Evolutionary conservation across 1,140 invertebrate species (phyloP).

Genomic region (Campoletis sonorensis): DNA sequence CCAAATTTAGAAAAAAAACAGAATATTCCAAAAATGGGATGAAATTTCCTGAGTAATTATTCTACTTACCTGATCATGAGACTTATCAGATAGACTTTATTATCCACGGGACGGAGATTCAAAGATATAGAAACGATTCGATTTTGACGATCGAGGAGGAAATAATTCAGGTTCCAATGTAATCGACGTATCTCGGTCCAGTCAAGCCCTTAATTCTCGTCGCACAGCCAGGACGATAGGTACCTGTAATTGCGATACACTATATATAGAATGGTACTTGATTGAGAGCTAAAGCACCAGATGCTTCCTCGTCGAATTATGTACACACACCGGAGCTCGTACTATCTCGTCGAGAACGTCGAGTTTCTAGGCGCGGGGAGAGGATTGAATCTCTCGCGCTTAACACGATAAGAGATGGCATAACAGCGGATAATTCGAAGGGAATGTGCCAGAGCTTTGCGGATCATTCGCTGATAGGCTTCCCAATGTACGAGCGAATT

Average conservation of each 20-base stretch:
- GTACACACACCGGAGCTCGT: slow-evolving; percentile 7
- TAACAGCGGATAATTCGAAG: slow-evolving; percentile 65
- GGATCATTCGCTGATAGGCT: neutral
- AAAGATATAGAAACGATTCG: neutral
- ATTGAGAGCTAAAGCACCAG: slow-evolving; percentile 16
- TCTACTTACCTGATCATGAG: too few species aligned
- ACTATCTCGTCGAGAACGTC: slow-evolving; percentile 23
- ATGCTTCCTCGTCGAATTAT: slow-evolving; percentile 14
- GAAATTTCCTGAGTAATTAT: too few species aligned
- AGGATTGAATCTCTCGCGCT: slow-evolving; percentile 5
- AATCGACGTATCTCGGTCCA: slow-evolving; percentile 8
- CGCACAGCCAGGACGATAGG: neutral
- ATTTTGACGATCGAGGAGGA: neutral
- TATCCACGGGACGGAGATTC: neutral
- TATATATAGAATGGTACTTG: neutral
- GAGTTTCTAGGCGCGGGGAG: neutral
- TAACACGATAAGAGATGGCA: slow-evolving; percentile 57
- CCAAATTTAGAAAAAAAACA: too few species aligned
- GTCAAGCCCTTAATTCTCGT: slow-evolving; percentile 6
- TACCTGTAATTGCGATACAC: slow-evolving; percentile 19
- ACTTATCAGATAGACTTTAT: too few species aligned
- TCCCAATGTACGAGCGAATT: neutral
- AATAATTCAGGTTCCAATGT: slow-evolving; percentile 2
- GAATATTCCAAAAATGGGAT: too few species aligned
- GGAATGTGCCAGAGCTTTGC: slow-evolving; percentile 60